phyloP scores from a whole-genome alignment of 2,797 vertebrate genomes.

The Myoxocephalus aenaeus region DNA sequence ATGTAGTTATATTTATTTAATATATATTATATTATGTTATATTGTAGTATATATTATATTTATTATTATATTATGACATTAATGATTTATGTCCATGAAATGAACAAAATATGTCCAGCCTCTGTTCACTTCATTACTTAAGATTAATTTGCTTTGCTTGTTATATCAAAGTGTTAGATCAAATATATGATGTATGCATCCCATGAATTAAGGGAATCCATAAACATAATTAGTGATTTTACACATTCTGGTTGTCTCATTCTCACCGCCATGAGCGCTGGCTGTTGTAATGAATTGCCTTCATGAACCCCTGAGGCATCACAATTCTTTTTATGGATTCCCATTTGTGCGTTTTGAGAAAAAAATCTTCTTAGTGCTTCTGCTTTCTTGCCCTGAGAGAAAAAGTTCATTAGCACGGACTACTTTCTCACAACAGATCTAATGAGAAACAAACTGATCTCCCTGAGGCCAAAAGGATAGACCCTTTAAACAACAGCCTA shows the following conservation, averaged over 20 bases:
- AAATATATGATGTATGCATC: background rate
- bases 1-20: background rate
- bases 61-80: background rate
- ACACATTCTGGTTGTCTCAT: background rate
- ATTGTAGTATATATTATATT: too few relatives aligned
- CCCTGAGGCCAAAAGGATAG: slow-evolving; percentile 54
- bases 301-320: slow-evolving; percentile 20
- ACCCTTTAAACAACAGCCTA: slow-evolving; percentile 53
- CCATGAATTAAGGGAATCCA: background rate
- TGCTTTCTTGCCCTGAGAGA: slow-evolving; percentile 34
- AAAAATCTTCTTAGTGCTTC: slow-evolving; percentile 21
- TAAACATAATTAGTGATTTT: background rate
- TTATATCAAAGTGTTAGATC: background rate
- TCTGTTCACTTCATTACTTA: background rate
- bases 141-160: background rate
- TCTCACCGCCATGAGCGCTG: background rate
- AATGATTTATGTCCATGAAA: slow-evolving; percentile 24
- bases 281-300: background rate
- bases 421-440: slow-evolving; percentile 25
- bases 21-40: too few relatives aligned
- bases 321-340: slow-evolving; percentile 10
- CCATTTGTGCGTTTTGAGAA: background rate
- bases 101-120: background rate
- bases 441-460: slow-evolving; percentile 55
- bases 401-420: slow-evolving; percentile 42